Base-by-base conservation (phyloP, 1,140 invertebrate species). In the Temnothorax curvispinosus region DNA sequence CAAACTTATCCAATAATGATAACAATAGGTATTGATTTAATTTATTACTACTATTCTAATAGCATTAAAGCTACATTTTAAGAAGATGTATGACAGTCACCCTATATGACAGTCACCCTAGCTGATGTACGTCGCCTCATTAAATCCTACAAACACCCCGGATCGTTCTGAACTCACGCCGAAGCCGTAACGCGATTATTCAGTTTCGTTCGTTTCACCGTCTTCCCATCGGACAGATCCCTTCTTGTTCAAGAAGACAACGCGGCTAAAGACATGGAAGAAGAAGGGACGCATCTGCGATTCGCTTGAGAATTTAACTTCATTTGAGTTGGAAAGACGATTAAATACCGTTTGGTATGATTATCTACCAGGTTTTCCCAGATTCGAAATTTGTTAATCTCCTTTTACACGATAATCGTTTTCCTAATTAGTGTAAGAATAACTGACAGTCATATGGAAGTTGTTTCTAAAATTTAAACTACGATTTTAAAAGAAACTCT, bases 171-270 rank as follows among this genome's bases (percentile, higher is more conserved):
- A 76, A 58, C 41, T 75, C 18, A 32, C 44, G 13, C 38, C 50
- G 52, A 75, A 78, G 18, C 50, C 50, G 47, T 88, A 88, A 89
- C 81, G 52, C 52, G 87, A 89, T 89, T 88, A 88, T 88, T 80
- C 87, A 77, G 74, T 88, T 85, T 67, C 75, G 74, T 87, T 75
- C 76, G 54, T 71, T 77, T 47, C 52, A 27, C n/a, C 44, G 67
- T 52, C 50, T 69, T 81, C 50, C 27, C 64, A 60, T 69, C 78
- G 77, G n/a, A 62, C 47, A 65, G 50, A 82, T 35, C 64, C 41
- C 64, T 44, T 88, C 47, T 21, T 41, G 35, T 78, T 78, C 38
- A 78, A 78, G 75, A 71, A 72, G 87, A 67, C 86, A 67, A 86
- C 76, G 76, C 32, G 32, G n/a, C 64, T 60, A 72, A 81, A 77